Conservation (phyloP, 2,888 invertebrate species). For the Brachypterus glaber region DNA sequence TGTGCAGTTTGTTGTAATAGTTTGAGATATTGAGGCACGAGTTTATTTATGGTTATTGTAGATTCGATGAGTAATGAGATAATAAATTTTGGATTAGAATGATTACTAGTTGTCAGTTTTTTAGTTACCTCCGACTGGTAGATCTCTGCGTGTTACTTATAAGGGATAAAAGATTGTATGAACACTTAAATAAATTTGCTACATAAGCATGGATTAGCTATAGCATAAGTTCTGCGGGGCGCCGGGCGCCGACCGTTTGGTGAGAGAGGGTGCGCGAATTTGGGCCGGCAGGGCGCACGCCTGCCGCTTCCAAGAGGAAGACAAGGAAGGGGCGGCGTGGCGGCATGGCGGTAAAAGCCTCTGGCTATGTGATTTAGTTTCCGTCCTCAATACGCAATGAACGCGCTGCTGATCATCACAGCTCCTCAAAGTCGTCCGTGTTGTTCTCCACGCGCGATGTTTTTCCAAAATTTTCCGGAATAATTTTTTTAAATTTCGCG, state of each 20-base stretch:
- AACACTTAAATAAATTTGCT: constrained; percentile 24
- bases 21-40: too few relatives aligned
- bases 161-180: constrained; percentile 24
- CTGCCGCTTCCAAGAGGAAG: constrained; percentile 32
- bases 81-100: too few relatives aligned
- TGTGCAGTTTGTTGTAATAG: too few relatives aligned
- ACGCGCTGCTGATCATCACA: constrained; percentile 26
- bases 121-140: too few relatives aligned
- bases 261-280: constrained; percentile 30
- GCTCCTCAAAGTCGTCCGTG: constrained; percentile 29
- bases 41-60: too few relatives aligned
- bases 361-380: constrained; percentile 39
- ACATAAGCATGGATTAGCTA: constrained; percentile 26
- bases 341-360: constrained; percentile 37
- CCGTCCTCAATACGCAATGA: constrained; percentile 33
- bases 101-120: too few relatives aligned
- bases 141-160: constrained; percentile 24
- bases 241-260: constrained; percentile 14
- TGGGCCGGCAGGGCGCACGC: constrained; percentile 36
- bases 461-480: too few relatives aligned
- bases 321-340: constrained; percentile 33
- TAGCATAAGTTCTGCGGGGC: constrained; percentile 26
- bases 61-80: too few relatives aligned
- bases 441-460: constrained; percentile 28
- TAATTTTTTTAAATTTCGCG: too few relatives aligned